Base-by-base conservation (phyloP, 2,113 vertebrate genomes). In the Acrocephalus kingi region DNA sequence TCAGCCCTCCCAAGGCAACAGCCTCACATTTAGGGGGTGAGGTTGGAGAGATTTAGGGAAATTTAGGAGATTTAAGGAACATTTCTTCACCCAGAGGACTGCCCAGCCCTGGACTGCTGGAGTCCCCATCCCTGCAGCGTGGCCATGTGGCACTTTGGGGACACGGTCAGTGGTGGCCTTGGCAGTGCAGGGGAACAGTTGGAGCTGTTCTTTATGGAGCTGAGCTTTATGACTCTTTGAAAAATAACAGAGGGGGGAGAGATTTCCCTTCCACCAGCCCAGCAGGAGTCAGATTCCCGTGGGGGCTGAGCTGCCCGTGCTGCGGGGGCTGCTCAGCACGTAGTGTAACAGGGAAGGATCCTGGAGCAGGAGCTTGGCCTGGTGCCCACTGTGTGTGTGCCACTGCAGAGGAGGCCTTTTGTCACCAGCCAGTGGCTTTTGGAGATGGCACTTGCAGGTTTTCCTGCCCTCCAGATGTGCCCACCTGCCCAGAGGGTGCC, bases 381-480 rank as follows among this genome's bases (percentile, higher is more conserved):
- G 15, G 1, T 28, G 13, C 75, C 92, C 41, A 64, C 55, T 2
- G 9, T 0, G 2, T 0, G 2, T 11, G 9, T 37, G 75, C 61
- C 28, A 2, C 16, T 43, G 92, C 61, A 58, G 24, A 6, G 0
- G 7, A 43, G 62, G 37, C 55, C 51, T 62, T 58, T 18, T 6
- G 56, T 2, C 82, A 31, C 8, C 3, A 15, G 3, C 2, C 64
- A 2, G 8, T 1, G 43, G 5, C 55, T 24, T 11, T 1, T 19
- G 31, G 25, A 75, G 78, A 66, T 10, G 30, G 64, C 12, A 5
- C 0, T 8, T n/a, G 85, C 64, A 46, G 30, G 0, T 13, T 61
- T 30, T 6, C 17, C 30, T 51, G 20, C 75, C 41, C 19, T 33
- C 2, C 21, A 9, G 8, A 3, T 1, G 8, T 5, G 23, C 19